Percentiles rank a stretch among this genome's conserved stretches.
phyloP scores from a whole-genome alignment of 2,797 vertebrate species.

The Myotis pilosus region DNA sequence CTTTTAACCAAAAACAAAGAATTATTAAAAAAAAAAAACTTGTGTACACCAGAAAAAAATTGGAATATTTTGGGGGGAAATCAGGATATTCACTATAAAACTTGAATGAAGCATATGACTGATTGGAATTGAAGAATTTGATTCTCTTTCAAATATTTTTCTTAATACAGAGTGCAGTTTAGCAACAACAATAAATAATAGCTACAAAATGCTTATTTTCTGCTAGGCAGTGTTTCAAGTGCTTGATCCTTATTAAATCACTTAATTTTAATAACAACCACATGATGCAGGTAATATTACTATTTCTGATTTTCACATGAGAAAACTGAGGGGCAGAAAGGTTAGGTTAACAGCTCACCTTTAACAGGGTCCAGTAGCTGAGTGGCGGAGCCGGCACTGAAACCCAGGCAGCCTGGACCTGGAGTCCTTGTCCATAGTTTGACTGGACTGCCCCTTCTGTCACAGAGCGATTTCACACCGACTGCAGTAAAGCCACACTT shows the following conservation, averaged over 20 bases:
- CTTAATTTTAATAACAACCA: background rate
- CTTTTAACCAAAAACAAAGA: background rate
- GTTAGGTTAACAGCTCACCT: background rate
- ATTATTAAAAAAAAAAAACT: background rate
- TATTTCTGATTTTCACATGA: background rate
- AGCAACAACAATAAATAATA: background rate
- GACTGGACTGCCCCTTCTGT: background rate
- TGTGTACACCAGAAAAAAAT: background rate
- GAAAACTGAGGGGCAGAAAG: background rate
- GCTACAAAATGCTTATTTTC: background rate
- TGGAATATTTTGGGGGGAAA: background rate
- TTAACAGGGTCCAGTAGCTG: background rate
- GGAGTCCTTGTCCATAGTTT: background rate
- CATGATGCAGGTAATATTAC: background rate
- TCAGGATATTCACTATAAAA: background rate
- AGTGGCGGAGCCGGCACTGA: background rate
- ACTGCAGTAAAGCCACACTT: background rate
- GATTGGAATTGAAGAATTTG: background rate
- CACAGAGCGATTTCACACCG: background rate
- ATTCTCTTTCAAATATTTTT: conserved; percentile 1
- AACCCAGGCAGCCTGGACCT: background rate
- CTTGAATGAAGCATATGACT: background rate
- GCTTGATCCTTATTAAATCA: background rate
- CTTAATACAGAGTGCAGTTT: background rate
- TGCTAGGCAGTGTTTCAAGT: background rate